Percentiles rank a stretch among this genome's conserved stretches.
These are phyloP conservation scores for Portevinia maculata DNA, from an alignment of 2,888 invertebrate species.

Conservation along the genomic window DNA sequence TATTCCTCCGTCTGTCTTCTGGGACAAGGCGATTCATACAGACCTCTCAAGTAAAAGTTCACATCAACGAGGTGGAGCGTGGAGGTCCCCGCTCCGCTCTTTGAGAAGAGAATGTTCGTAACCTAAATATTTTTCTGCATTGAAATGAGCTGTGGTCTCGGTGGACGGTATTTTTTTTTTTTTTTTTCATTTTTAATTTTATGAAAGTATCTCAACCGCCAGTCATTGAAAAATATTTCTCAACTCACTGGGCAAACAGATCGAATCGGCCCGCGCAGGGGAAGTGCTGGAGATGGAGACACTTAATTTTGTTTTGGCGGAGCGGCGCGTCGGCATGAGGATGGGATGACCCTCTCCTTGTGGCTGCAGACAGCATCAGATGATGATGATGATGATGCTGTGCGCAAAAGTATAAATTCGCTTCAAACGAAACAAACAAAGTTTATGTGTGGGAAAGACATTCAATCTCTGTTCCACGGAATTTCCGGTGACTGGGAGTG, in stretches of 20 bases:
- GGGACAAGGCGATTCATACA: slow-evolving; percentile 14
- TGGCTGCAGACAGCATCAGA: slow-evolving; percentile 11
- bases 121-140: slow-evolving; percentile 66
- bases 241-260: slow-evolving; percentile 52
- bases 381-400: slow-evolving; percentile 35
- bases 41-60: slow-evolving; percentile 66
- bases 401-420: slow-evolving; percentile 60
- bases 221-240: slow-evolving; percentile 68
- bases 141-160: slow-evolving; percentile 42
- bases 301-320: slow-evolving; percentile 48
- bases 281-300: not conserved
- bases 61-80: slow-evolving; percentile 33
- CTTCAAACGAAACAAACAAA: slow-evolving; percentile 57
- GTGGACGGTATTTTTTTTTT: slow-evolving; percentile 23
- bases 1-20: slow-evolving; percentile 12
- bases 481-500: slow-evolving; percentile 69
- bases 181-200: slow-evolving; percentile 23
- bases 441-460: slow-evolving; percentile 73
- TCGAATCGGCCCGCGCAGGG: not conserved
- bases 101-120: slow-evolving; percentile 58
- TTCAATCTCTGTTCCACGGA: slow-evolving; percentile 68
- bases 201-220: slow-evolving; percentile 62
- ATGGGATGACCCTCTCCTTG: slow-evolving; percentile 52
- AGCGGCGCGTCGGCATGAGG: slow-evolving; percentile 20
- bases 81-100: not conserved